Percentiles rank a stretch among this genome's conserved stretches.
These are phyloP conservation scores for Baryphthengus martii DNA, from an alignment of 2,113 vertebrate species.

Conservation along the genomic window DNA sequence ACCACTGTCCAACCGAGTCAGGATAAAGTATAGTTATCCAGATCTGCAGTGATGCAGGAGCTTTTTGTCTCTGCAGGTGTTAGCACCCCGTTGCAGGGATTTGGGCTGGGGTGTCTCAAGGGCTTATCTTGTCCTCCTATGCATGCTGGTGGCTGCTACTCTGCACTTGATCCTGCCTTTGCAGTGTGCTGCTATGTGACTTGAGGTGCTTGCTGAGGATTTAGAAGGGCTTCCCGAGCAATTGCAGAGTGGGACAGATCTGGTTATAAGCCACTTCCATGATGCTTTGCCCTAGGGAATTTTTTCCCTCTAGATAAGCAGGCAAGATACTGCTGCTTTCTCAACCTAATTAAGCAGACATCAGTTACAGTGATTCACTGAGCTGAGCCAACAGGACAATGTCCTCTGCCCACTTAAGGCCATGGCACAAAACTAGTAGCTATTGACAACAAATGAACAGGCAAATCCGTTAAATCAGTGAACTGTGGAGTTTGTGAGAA, in stretches of 20 bases:
- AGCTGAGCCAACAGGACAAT: background rate
- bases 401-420: background rate
- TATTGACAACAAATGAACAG: background rate
- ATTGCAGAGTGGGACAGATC: background rate
- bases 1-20: background rate
- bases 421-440: background rate
- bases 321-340: background rate
- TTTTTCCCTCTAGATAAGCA: background rate
- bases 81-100: background rate
- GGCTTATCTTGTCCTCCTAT: background rate
- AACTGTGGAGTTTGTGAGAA: background rate
- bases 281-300: background rate
- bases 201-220: background rate
- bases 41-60: accelerated
- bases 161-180: background rate
- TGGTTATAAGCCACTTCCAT: background rate
- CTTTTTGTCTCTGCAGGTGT: background rate
- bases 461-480: background rate
- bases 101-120: background rate
- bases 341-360: background rate
- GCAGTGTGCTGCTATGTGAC: accelerated
- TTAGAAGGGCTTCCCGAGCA: background rate
- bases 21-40: background rate
- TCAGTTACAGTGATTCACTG: background rate
- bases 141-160: background rate